Evolutionary conservation across 2,888 invertebrate genomes (phyloP), one percentile per base, ranked within the genome.

Genomic region (Agrenia bidenticulata): DNA sequence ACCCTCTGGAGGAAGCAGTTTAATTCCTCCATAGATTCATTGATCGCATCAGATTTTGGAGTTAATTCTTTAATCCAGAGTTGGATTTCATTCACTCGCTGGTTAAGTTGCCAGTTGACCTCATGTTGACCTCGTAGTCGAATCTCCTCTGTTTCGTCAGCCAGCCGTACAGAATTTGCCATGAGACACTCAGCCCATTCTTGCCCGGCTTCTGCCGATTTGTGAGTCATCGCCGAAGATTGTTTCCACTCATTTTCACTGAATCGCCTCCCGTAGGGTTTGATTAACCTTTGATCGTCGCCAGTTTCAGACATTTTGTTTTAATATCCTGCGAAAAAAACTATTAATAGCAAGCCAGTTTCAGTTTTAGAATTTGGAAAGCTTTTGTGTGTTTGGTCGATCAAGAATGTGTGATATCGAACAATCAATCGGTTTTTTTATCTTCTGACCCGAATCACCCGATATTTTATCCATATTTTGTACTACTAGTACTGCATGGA

Each of bases 101-200:
- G 63, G 39, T 63, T 26, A 19, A 66, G 60, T 26, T 66, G 50
- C 26, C 26, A 63, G 13, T 63, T 49, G 1, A 63, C 63, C 49
- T 66, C 55, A 4, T 55, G 17, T 32, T 66, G 60, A 11, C 50
- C 60, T 42, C 42, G 58, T 45, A 59, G 49, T 5, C 51, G 19
- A 19, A 56, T 39, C 17, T 66, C 66, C 37, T 66, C 62, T 11
- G 62, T 62, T 23, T 66, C 66, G 23, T 66, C 62, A 17, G 62
- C 59, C 15, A 66, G 39, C 2, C 62, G 41, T 37, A 62, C 58
- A 0, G 62, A 61, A 21, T 66, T 59, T n/a, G 66, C 66, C 24
- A 66, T 39, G 13, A 61, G 17, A 5, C 19, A 39, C 24, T 66
- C 66, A 2, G 62, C 66, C 0, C 17, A 15, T 37, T 66, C 56